Base-by-base conservation (phyloP, 2,888 invertebrate genomes). In the Pocota personata region DNA sequence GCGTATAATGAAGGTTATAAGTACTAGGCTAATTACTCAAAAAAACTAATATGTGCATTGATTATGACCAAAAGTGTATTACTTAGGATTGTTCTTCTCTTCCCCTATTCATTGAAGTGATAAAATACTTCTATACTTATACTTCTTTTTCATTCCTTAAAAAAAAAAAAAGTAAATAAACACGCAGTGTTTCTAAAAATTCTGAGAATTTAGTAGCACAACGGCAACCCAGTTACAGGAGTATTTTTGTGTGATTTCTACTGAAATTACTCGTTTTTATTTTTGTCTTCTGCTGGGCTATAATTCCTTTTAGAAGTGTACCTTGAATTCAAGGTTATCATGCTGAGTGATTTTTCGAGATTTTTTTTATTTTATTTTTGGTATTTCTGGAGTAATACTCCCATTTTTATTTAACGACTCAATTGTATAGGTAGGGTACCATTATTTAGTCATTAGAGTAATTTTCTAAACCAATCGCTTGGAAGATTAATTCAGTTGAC, bases 391-490 rank as follows among this genome's bases (percentile, higher is more conserved):
- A 8, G 8, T 40, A 12, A 40, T 40, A 14, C 19, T 46, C 8
- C 48, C 10, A 21, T 48, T 48, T 10, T 48, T 48, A 21, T 21
- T 21, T 48, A 48, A 21, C 21, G 14, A 5, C 6, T 40, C 40
- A 12, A 37, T 5, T 40, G 16, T 16, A 21, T 21, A 19, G 2
- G 14, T 7, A n/a, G n/a, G n/a, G n/a, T n/a, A 12, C 10, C 7
- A 21, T 21, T 10, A 48, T 48, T 48, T 21, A 48, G 48, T 21
- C 48, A 21, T 48, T 21, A 21, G 48, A 21, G 19, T 48, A 10
- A 48, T 48, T 48, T 48, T 48, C 48, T 48, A 21, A 48, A 19
- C 21, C 48, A 48, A 48, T 48, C 48, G 21, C 48, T 48, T 48
- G 48, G 48, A 48, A 48, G 48, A 21, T 48, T 48, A 19, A 21